Conservation (phyloP, 2,113 vertebrate species). For the Forbesichthys agassizii region DNA sequence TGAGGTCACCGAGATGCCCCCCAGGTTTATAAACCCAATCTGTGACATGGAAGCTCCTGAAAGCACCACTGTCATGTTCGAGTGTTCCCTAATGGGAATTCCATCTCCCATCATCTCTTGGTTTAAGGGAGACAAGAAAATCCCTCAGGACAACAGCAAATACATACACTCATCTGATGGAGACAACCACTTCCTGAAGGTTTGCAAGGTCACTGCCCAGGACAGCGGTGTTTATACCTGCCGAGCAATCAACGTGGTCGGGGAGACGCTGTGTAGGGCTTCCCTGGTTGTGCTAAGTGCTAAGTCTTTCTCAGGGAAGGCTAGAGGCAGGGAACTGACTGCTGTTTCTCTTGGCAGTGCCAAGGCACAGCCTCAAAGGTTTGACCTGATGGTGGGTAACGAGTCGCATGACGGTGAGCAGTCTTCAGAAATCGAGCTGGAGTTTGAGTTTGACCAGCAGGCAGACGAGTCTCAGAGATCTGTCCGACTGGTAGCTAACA, state of each 20-base stretch:
- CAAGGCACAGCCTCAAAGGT: slow-evolving; percentile 71
- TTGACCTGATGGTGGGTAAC: slow-evolving; percentile 81
- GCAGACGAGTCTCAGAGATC: slow-evolving; percentile 79
- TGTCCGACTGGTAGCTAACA: slow-evolving; percentile 76
- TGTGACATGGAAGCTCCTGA: slow-evolving; percentile 84
- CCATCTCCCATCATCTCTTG: slow-evolving; percentile 88
- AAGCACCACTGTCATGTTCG: slow-evolving; percentile 85
- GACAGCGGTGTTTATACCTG: slow-evolving; percentile 88
- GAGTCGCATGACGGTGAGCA: slow-evolving; percentile 73
- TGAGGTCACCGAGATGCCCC: slow-evolving; percentile 94
- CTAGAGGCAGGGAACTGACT: slow-evolving; percentile 67
- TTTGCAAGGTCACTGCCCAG: slow-evolving; percentile 74
- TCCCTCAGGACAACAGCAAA: slow-evolving; percentile 79
- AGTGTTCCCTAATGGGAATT: slow-evolving; percentile 90
- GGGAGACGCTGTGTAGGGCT: slow-evolving; percentile 87
- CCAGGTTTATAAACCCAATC: slow-evolving; percentile 88
- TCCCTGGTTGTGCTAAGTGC: slow-evolving; percentile 79
- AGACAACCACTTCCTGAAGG: slow-evolving; percentile 86
- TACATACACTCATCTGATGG: slow-evolving; percentile 83
- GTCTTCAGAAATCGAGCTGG: slow-evolving; percentile 85
- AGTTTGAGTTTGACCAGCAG: slow-evolving; percentile 83
- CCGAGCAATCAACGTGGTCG: slow-evolving; percentile 84
- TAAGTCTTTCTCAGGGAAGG: slow-evolving; percentile 62
- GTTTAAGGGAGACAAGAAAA: slow-evolving; percentile 85
- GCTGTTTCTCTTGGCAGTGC: slow-evolving; percentile 66